These are phyloP conservation scores for Apostichopus japonicus DNA, from an alignment of 35 echinoderm and acorn worm species.

Conservation along the genomic window DNA sequence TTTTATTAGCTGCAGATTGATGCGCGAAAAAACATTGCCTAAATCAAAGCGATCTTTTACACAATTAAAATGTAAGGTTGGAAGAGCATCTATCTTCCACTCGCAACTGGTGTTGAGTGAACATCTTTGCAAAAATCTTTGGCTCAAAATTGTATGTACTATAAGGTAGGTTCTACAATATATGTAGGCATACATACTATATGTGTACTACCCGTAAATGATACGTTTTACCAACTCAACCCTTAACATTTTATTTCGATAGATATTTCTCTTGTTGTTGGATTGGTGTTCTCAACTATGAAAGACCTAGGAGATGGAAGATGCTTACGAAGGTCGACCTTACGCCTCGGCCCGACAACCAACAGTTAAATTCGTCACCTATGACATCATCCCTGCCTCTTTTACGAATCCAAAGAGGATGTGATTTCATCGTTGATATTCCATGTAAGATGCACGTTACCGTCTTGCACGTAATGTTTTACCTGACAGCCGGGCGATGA, in stretches of 20 bases:
- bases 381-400: constrained; percentile 57
- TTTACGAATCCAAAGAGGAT: constrained; percentile 42
- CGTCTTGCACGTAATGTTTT: not conserved
- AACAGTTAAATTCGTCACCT: constrained; percentile 49
- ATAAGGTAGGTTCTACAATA: not conserved
- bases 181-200: not conserved
- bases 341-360: constrained; percentile 43
- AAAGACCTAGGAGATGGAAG: constrained; percentile 28
- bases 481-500: too few relatives aligned
- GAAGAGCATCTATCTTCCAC: too few relatives aligned
- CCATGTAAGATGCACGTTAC: constrained; percentile 20
- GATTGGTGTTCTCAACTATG: constrained; percentile 56
- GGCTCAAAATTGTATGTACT: too few relatives aligned
- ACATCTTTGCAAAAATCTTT: too few relatives aligned
- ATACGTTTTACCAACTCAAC: too few relatives aligned
- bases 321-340: constrained; percentile 52
- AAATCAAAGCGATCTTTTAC: too few relatives aligned
- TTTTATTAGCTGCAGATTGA: too few relatives aligned
- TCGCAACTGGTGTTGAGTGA: too few relatives aligned
- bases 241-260: not conserved
- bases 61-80: too few relatives aligned
- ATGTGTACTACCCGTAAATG: too few relatives aligned
- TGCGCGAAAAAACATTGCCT: too few relatives aligned
- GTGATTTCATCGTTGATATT: constrained; percentile 51
- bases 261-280: constrained; percentile 63